These are phyloP conservation scores for Neocrepidodera transversa DNA, from an alignment of 2,888 invertebrate genomes.

Conservation along the genomic window DNA sequence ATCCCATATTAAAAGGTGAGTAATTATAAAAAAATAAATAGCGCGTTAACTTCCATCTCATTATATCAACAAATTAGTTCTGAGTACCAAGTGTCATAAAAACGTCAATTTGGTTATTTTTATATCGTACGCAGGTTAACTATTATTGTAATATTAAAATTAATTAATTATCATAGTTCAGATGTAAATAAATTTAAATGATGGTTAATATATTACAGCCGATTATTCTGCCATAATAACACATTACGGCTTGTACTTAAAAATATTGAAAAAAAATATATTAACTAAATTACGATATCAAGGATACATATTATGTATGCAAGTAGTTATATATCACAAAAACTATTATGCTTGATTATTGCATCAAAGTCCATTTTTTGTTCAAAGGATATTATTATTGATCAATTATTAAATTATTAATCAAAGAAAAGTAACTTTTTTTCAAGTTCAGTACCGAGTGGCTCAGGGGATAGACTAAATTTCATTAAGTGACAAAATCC, in stretches of 20 bases:
- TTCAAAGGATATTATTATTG: slow-evolving; percentile 9
- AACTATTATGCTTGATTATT: slow-evolving; percentile 1
- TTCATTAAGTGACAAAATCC: too few relatives aligned
- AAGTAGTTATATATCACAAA: background rate
- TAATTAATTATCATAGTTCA: slow-evolving; percentile 39
- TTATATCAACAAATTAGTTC: slow-evolving; percentile 40
- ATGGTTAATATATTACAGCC: slow-evolving; percentile 32
- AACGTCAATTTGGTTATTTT: slow-evolving; percentile 42
- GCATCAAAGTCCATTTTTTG: slow-evolving; percentile 5
- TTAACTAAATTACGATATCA: slow-evolving; percentile 10
- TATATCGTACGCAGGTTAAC: slow-evolving; percentile 39
- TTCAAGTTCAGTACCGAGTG: too few relatives aligned
- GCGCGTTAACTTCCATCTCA: slow-evolving; percentile 31
- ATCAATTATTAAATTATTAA: background rate
- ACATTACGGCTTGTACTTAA: slow-evolving; percentile 19
- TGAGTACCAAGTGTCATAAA: slow-evolving; percentile 39
- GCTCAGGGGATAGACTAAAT: too few relatives aligned
- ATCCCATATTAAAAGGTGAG: slow-evolving; percentile 36
- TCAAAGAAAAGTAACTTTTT: too few relatives aligned
- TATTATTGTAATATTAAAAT: slow-evolving; percentile 38
- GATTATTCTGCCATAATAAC: slow-evolving; percentile 23
- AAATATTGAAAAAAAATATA: slow-evolving; percentile 9
- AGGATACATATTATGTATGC: background rate
- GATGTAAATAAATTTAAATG: slow-evolving; percentile 33
- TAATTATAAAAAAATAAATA: slow-evolving; percentile 37